Percentiles rank a stretch among this genome's conserved stretches.
phyloP scores from a whole-genome alignment of 2,113 vertebrate species.

The Entomyzon cyanotis region DNA sequence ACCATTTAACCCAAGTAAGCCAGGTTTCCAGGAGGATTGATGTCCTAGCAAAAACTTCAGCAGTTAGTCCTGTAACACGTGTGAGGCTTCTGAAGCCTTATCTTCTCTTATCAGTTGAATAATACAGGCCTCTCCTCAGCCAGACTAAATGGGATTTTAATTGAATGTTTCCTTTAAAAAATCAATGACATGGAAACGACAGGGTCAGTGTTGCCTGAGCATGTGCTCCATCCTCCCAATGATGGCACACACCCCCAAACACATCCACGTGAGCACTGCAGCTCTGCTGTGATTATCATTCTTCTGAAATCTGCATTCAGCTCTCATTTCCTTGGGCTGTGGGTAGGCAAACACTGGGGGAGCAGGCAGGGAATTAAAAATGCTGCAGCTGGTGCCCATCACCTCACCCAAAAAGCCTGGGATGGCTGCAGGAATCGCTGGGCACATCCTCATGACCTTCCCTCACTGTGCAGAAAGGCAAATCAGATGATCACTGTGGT shows the following conservation, averaged over 20 bases:
- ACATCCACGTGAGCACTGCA: not conserved
- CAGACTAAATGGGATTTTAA: not conserved
- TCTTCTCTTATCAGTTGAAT: not conserved
- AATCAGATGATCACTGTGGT: not conserved
- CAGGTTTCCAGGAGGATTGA: not conserved
- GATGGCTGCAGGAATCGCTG: not conserved
- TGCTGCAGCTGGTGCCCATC: not conserved
- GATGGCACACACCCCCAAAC: not conserved
- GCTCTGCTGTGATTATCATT: not conserved
- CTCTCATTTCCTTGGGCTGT: not conserved
- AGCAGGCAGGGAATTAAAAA: not conserved
- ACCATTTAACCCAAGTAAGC: accelerated
- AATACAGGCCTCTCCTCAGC: not conserved
- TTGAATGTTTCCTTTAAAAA: not conserved
- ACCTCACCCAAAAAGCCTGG: not conserved
- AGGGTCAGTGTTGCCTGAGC: not conserved
- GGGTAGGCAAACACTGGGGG: not conserved
- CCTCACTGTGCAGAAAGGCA: not conserved
- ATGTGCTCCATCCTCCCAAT: not conserved
- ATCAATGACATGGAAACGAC: not conserved
- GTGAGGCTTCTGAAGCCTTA: not conserved
- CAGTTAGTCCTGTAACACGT: accelerated
- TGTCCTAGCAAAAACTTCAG: not conserved
- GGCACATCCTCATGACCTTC: not conserved
- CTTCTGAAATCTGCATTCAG: not conserved